Conservation (phyloP, 2,888 invertebrate species). For the Orchesellides sinensis region DNA sequence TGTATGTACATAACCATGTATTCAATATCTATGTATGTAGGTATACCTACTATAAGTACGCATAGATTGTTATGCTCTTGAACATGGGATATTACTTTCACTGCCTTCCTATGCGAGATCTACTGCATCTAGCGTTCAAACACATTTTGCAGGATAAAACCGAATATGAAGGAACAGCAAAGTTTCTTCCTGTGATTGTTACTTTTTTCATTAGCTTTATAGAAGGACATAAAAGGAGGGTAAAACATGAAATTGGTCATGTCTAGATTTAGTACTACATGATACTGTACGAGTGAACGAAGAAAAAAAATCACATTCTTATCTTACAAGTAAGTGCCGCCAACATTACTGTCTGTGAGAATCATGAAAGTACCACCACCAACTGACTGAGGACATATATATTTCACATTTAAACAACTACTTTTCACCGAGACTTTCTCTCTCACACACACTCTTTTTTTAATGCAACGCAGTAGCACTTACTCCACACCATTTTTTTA, state of each 20-base stretch:
- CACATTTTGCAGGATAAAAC: too few relatives aligned
- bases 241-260: constrained; percentile 31
- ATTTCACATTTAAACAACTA: constrained; percentile 37
- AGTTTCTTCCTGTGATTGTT: constrained; percentile 6
- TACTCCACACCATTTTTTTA: constrained; percentile 18
- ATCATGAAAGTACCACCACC: constrained; percentile 1
- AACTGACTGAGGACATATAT: constrained; percentile 9
- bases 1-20: not conserved
- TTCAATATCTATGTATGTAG: not conserved
- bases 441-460: not conserved
- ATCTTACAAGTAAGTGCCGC: too few relatives aligned
- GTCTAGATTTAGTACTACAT: constrained; percentile 20
- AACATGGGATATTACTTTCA: too few relatives aligned
- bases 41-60: too few relatives aligned
- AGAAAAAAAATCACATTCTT: too few relatives aligned
- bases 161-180: not conserved
- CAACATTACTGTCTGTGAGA: not conserved
- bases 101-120: too few relatives aligned
- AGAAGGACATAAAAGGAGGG: constrained; percentile 2
- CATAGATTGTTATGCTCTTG: too few relatives aligned
- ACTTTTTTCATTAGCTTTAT: constrained; percentile 12
- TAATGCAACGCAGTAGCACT: not conserved
- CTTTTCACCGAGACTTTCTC: constrained; percentile 21
- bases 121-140: too few relatives aligned
- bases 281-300: constrained; percentile 1